A percentile compares a stretch with the other conserved stretches of the same genome.
These are phyloP conservation scores for Mylabris phalerata DNA, from an alignment of 1,140 invertebrate genomes.

Conservation along the genomic window DNA sequence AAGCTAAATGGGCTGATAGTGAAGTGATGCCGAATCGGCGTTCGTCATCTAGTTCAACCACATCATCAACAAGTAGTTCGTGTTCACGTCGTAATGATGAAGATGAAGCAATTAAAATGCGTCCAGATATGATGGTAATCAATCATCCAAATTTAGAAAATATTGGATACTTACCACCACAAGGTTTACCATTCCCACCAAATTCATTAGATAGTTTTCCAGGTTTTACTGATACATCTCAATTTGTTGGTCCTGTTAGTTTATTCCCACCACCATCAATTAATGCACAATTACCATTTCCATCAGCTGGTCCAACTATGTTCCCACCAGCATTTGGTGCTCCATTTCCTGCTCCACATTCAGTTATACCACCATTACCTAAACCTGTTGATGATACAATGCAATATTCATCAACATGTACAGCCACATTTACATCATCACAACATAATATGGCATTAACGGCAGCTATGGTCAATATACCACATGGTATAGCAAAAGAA, in stretches of 20 bases:
- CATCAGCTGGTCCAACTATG: slow-evolving; percentile 53
- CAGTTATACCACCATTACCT: slow-evolving; percentile 47
- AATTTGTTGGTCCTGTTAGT: slow-evolving; percentile 44
- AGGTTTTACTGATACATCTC: slow-evolving; percentile 47
- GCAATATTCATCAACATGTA: slow-evolving; percentile 52
- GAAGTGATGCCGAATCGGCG: slow-evolving; percentile 59
- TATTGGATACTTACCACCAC: slow-evolving; percentile 45
- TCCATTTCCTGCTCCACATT: slow-evolving; percentile 49
- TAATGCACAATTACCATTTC: slow-evolving; percentile 53
- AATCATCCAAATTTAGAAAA: slow-evolving; percentile 43
- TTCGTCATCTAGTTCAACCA: slow-evolving; percentile 60
- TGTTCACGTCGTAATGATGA: slow-evolving; percentile 45
- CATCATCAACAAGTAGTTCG: slow-evolving; percentile 51
- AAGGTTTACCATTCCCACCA: slow-evolving; percentile 41
- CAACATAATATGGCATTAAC: slow-evolving; percentile 70
- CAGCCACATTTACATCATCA: slow-evolving; percentile 68
- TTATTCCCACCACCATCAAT: slow-evolving; percentile 49
- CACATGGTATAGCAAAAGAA: slow-evolving; percentile 33
- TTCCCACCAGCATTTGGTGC: slow-evolving; percentile 55
- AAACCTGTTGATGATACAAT: slow-evolving; percentile 50
- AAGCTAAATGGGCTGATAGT: slow-evolving; percentile 65
- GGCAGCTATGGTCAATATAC: slow-evolving; percentile 60
- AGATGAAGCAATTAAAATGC: slow-evolving; percentile 33
- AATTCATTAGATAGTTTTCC: slow-evolving; percentile 44
- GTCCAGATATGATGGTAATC: slow-evolving; percentile 31